These are phyloP conservation scores for Zygothrica quintamaculata DNA, from an alignment of 2,888 invertebrate species.

Conservation along the genomic window DNA sequence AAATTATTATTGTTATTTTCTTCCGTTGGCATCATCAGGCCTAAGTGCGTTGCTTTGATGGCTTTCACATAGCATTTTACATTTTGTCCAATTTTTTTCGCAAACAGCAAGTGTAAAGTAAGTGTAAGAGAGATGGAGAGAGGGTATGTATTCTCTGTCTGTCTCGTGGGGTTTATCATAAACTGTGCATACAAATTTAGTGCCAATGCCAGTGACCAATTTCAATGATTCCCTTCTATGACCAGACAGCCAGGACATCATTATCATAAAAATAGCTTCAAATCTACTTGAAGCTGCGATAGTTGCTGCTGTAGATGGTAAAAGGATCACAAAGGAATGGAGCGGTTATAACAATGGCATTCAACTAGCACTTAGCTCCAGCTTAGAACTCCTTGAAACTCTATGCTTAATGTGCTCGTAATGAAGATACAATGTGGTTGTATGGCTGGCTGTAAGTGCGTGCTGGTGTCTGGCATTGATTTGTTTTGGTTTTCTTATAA, in stretches of 20 bases:
- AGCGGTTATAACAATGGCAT: constrained; percentile 9
- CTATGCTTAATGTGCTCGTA: constrained; percentile 40
- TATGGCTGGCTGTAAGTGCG: constrained; percentile 8
- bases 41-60: constrained; percentile 68
- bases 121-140: too few species aligned
- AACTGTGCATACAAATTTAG: too few species aligned
- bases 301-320: too few species aligned
- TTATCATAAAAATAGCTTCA: too few species aligned
- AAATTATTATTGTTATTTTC: constrained; percentile 77
- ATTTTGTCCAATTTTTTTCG: constrained; percentile 52
- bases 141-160: too few species aligned
- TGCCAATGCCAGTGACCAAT: too few species aligned
- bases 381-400: constrained; percentile 4
- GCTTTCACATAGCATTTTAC: constrained; percentile 33
- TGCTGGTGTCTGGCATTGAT: constrained; percentile 37
- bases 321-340: too few species aligned
- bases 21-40: constrained; percentile 60
- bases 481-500: constrained; percentile 27
- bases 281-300: too few species aligned
- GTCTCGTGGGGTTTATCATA: too few species aligned
- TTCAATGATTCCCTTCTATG: too few species aligned
- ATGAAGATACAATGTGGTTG: constrained; percentile 61
- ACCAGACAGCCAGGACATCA: too few species aligned
- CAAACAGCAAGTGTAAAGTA: too few species aligned
- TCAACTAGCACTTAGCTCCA: constrained; percentile 11